Evolutionary conservation across 1,140 invertebrate species (phyloP).

Genomic region (Megalopta genalis): DNA sequence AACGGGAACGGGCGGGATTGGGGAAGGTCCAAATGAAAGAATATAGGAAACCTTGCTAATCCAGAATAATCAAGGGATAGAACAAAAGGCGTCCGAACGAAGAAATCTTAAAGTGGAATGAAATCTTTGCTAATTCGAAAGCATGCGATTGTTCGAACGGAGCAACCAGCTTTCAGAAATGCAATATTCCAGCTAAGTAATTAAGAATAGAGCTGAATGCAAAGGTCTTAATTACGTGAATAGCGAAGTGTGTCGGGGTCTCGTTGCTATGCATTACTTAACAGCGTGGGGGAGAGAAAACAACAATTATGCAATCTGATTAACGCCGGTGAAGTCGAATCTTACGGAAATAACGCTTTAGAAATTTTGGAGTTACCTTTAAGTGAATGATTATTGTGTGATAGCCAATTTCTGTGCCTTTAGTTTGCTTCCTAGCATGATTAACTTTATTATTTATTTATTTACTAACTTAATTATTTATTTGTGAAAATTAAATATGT

Average conservation of each 20-base stretch:
- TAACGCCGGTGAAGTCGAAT: not conserved
- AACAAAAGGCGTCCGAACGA: not conserved
- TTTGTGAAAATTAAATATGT: too few species aligned
- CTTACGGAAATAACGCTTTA: too few species aligned
- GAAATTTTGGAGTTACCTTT: not conserved
- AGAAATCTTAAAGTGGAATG: not conserved
- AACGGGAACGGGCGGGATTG: not conserved
- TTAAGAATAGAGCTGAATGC: not conserved
- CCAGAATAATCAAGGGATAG: not conserved
- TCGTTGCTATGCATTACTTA: not conserved
- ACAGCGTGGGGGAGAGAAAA: not conserved
- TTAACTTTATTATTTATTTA: too few species aligned
- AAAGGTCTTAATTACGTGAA: not conserved
- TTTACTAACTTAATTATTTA: too few species aligned
- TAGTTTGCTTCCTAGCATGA: too few species aligned
- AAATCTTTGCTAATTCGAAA: not conserved
- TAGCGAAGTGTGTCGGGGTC: not conserved
- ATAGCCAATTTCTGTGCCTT: too few species aligned
- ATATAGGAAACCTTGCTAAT: slow-evolving; percentile 3
- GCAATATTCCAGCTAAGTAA: not conserved
- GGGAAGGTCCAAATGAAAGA: not conserved
- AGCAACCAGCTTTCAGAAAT: not conserved
- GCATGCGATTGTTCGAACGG: not conserved
- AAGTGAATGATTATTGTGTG: too few species aligned
- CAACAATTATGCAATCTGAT: not conserved